A percentile compares a stretch with the other conserved stretches of the same genome.
Conservation (phyloP, 2,797 vertebrate species). For the Pseudochaenichthys georgianus region DNA sequence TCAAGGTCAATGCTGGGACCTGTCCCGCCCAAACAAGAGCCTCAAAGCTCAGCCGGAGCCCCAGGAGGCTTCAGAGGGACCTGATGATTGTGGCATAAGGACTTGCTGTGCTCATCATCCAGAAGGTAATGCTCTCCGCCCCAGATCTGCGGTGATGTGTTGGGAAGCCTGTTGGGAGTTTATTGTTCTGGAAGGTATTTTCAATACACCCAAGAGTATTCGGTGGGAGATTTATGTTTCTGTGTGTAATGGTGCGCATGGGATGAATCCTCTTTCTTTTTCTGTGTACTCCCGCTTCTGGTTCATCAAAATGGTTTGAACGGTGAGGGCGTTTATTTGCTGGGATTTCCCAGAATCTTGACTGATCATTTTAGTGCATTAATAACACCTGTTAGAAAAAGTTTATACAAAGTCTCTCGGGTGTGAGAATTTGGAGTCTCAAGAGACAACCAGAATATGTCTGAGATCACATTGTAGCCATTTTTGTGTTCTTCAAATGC, state of each 20-base stretch:
- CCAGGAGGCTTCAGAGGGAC: slow-evolving; percentile 50
- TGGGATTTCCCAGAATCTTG: not conserved
- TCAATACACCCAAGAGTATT: slow-evolving; percentile 17
- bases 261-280: slow-evolving; percentile 25
- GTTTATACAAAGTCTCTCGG: not conserved
- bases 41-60: slow-evolving; percentile 52
- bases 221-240: slow-evolving; percentile 25
- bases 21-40: slow-evolving; percentile 39
- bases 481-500: not conserved
- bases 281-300: slow-evolving; percentile 20
- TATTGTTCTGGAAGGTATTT: slow-evolving; percentile 65
- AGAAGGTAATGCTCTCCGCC: slow-evolving; percentile 46
- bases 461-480: not conserved
- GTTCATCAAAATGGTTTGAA: slow-evolving; percentile 11
- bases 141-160: slow-evolving; percentile 18
- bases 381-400: slow-evolving; percentile 13
- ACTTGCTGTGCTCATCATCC: slow-evolving; percentile 26
- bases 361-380: not conserved
- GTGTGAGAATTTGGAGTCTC: not conserved
- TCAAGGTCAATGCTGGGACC: slow-evolving; percentile 74
- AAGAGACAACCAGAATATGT: not conserved
- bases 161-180: slow-evolving; percentile 41
- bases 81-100: slow-evolving; percentile 31
- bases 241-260: slow-evolving; percentile 14
- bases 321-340: slow-evolving; percentile 5